Evolutionary conservation across 2,888 invertebrate genomes (phyloP).

Genomic region (Polia nebulosa): DNA sequence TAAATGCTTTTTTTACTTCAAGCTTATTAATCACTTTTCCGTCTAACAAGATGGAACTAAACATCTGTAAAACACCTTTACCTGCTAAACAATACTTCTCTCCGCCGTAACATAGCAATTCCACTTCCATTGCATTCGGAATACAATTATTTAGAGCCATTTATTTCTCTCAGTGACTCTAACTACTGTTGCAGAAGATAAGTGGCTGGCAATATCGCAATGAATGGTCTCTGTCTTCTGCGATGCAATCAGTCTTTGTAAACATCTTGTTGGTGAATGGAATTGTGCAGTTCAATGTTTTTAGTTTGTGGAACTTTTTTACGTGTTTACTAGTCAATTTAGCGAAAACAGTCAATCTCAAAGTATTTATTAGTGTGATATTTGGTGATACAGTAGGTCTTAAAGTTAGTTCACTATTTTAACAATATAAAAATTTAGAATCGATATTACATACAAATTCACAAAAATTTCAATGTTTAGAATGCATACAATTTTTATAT

Average conservation of each 20-base stretch:
- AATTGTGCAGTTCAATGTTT: constrained; percentile 10
- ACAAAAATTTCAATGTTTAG: too few species aligned
- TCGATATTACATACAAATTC: too few species aligned
- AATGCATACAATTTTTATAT: too few species aligned
- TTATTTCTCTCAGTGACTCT: constrained; percentile 51
- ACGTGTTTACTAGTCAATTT: too few species aligned
- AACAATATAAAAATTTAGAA: too few species aligned
- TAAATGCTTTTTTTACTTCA: background rate
- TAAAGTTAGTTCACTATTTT: too few species aligned
- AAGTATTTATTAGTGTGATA: too few species aligned
- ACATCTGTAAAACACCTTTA: constrained; percentile 4
- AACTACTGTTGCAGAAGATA: constrained; percentile 55
- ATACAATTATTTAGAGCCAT: constrained; percentile 56
- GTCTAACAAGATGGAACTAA: background rate
- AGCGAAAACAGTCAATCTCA: too few species aligned
- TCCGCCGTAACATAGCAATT: constrained; percentile 19
- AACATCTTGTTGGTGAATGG: constrained; percentile 20
- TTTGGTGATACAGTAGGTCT: too few species aligned
- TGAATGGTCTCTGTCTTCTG: constrained; percentile 35
- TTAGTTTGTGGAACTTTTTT: background rate
- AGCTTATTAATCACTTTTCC: background rate
- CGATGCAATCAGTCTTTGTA: constrained; percentile 47
- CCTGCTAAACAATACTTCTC: constrained; percentile 7
- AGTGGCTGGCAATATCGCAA: constrained; percentile 42
- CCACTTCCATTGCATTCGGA: constrained; percentile 39